A percentile compares a stretch with the other conserved stretches of the same genome.
Conservation (phyloP, 2,113 vertebrate genomes). For the Paracanthobrama guichenoti region DNA sequence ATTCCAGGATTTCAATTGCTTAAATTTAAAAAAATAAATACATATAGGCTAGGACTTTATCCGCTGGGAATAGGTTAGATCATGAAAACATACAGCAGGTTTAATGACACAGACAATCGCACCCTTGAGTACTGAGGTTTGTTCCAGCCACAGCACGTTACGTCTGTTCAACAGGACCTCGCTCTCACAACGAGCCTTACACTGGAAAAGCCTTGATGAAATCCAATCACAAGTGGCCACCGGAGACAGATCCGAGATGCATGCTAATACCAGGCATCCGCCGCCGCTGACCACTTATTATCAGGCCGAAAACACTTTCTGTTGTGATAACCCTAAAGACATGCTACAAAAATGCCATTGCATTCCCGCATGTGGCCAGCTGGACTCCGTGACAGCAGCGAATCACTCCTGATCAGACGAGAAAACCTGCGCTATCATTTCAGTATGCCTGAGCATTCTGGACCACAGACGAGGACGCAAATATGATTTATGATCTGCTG, state of each 20-base stretch:
- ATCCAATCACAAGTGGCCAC: not conserved
- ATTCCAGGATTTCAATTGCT: too few species aligned
- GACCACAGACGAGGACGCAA: slow-evolving; percentile 71
- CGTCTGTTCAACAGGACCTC: not conserved
- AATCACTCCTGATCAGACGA: slow-evolving; percentile 43
- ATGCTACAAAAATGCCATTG: not conserved
- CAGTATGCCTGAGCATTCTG: slow-evolving; percentile 70
- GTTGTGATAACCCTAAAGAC: too few species aligned
- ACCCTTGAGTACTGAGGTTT: not conserved
- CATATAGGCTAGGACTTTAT: not conserved
- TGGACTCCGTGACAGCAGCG: slow-evolving; percentile 21
- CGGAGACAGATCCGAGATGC: not conserved
- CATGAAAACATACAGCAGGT: not conserved
- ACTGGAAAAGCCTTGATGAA: not conserved
- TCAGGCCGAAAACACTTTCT: too few species aligned
- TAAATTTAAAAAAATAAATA: not conserved
- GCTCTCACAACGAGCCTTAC: not conserved
- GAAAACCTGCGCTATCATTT: slow-evolving; percentile 73
- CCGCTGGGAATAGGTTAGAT: not conserved
- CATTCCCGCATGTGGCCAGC: slow-evolving; percentile 17
- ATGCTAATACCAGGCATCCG: not conserved
- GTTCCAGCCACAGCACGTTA: not conserved
- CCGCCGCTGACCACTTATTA: not conserved
- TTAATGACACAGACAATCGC: not conserved
- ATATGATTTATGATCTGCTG: slow-evolving; percentile 80